Percentiles rank a stretch among this genome's conserved stretches.
Evolutionary conservation across 2,113 vertebrate genomes (phyloP).

Genomic region (Felis catus): F.catus_Fca126_mat1.0 CM031411.1:76018001-76018500

Average conservation of each 20-base stretch:
- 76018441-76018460: constrained; percentile 25
- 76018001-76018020: neutral
- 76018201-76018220: neutral
- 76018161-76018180: neutral
- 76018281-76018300: neutral
- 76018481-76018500: neutral
- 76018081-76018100: neutral
- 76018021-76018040: neutral
- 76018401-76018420: constrained; percentile 7
- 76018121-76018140: neutral
- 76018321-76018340: constrained; percentile 42
- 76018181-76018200: constrained; percentile 7
- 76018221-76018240: neutral
- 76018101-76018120: neutral
- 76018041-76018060: neutral
- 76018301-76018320: neutral
- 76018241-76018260: neutral
- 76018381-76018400: constrained; percentile 14
- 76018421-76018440: neutral
- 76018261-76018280: neutral
- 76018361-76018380: neutral
- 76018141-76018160: neutral
- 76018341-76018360: neutral
- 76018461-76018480: constrained; percentile 23
- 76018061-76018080: neutral